A percentile compares a stretch with the other conserved stretches of the same genome.
phyloP scores from a whole-genome alignment of 2,888 invertebrate genomes.

The Tribolium freemani region DNA sequence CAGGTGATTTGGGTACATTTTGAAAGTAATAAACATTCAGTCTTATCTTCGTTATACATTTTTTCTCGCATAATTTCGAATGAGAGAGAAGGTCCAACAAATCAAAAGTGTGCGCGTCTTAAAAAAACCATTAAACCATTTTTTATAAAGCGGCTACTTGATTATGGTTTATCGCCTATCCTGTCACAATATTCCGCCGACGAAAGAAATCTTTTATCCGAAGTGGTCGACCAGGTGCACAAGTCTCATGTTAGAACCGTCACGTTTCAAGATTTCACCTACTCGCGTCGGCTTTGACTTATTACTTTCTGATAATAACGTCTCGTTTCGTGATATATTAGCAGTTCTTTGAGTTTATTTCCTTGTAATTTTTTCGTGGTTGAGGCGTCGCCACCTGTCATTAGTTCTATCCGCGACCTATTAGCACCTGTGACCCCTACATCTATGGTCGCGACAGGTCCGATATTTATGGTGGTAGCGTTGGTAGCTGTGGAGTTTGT shows the following conservation, averaged over 20 bases:
- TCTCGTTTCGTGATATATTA: constrained; percentile 50
- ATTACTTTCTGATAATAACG: constrained; percentile 58
- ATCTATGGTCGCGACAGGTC: constrained; percentile 48
- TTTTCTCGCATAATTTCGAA: constrained; percentile 5
- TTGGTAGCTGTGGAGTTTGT: constrained; percentile 47
- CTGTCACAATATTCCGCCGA: constrained; percentile 62
- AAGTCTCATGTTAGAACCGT: not conserved
- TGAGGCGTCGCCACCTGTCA: constrained; percentile 52
- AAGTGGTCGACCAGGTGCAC: constrained; percentile 15
- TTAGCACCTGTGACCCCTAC: constrained; percentile 52
- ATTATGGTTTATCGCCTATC: constrained; percentile 62
- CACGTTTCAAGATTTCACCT: constrained; percentile 2
- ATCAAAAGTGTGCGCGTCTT: constrained; percentile 48
- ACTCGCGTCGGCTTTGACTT: constrained; percentile 52
- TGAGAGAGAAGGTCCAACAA: not conserved
- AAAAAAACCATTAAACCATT: constrained; percentile 59
- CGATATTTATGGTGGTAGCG: constrained; percentile 53
- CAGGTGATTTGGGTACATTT: too few relatives aligned
- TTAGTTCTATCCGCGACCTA: constrained; percentile 50
- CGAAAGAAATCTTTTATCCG: constrained; percentile 55
- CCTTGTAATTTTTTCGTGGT: not conserved
- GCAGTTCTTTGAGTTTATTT: not conserved
- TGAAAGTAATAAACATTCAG: too few relatives aligned
- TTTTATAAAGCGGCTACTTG: constrained; percentile 59
- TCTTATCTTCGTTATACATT: too few relatives aligned